These are phyloP conservation scores for Drosophila hamatofila DNA, from an alignment of 2,888 invertebrate genomes.

Conservation along the genomic window DNA sequence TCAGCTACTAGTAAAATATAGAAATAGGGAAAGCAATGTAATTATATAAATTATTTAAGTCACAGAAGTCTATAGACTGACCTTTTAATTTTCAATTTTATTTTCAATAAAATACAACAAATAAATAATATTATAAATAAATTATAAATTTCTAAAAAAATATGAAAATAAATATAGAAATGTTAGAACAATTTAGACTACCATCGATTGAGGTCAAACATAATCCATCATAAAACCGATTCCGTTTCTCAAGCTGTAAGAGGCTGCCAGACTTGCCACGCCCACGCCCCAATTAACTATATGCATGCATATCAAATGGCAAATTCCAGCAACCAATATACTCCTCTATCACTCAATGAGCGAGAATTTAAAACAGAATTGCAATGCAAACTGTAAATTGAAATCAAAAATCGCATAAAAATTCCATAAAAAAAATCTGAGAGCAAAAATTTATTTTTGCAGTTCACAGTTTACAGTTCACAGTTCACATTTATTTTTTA, in stretches of 20 bases:
- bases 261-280: too few relatives aligned
- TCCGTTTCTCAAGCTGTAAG: not conserved
- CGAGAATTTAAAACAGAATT: slow-evolving; percentile 17
- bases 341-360: not conserved
- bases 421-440: slow-evolving; percentile 16
- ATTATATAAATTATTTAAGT: not conserved
- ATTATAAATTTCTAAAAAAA: not conserved
- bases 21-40: not conserved
- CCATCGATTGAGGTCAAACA: not conserved
- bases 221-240: too few relatives aligned
- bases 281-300: too few relatives aligned
- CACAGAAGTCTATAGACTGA: not conserved
- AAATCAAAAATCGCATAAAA: slow-evolving; percentile 17
- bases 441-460: not conserved
- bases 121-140: not conserved
- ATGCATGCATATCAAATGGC: not conserved
- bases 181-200: too few relatives aligned
- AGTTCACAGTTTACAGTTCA: not conserved
- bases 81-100: not conserved
- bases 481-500: slow-evolving; percentile 4
- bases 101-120: too few relatives aligned
- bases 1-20: not conserved
- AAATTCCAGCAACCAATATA: not conserved
- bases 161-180: not conserved
- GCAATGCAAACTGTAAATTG: slow-evolving; percentile 49